Evolutionary conservation across 2,888 invertebrate species (phyloP).

Genomic region (Andrena marginata): DNA sequence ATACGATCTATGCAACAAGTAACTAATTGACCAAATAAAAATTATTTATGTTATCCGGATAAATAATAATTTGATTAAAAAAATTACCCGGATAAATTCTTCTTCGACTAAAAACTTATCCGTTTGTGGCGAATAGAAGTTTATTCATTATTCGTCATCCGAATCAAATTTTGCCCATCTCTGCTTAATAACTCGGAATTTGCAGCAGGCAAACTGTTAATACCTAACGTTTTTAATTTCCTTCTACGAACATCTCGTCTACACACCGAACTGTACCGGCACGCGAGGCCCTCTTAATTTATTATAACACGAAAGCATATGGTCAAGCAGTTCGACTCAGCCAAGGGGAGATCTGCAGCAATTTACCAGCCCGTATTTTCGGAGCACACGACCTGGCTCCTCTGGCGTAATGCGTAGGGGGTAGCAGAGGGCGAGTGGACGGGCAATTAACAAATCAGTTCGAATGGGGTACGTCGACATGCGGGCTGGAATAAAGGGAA

Average conservation of each 20-base stretch:
- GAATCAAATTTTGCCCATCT: not conserved
- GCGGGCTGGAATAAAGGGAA: constrained; percentile 59
- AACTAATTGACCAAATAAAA: no score
- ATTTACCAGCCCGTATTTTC: constrained; percentile 78
- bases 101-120: no score
- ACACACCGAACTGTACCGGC: not conserved
- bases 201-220: not conserved
- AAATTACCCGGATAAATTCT: no score
- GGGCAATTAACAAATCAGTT: constrained; percentile 63
- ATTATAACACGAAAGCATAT: constrained; percentile 31
- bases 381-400: constrained; percentile 65
- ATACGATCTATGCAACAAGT: no score
- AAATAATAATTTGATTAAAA: no score
- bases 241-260: not conserved
- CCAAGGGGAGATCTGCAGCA: constrained; percentile 71
- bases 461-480: constrained; percentile 49
- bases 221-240: not conserved
- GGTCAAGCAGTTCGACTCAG: constrained; percentile 6
- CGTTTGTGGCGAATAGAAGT: no score
- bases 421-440: constrained; percentile 19
- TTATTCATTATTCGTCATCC: no score
- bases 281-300: constrained; percentile 16
- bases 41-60: no score
- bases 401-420: constrained; percentile 26
- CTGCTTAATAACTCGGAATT: not conserved